Percentiles rank a stretch among this genome's conserved stretches.
Conservation (phyloP, 2,113 vertebrate species). For the Serilophus lunatus region DNA sequence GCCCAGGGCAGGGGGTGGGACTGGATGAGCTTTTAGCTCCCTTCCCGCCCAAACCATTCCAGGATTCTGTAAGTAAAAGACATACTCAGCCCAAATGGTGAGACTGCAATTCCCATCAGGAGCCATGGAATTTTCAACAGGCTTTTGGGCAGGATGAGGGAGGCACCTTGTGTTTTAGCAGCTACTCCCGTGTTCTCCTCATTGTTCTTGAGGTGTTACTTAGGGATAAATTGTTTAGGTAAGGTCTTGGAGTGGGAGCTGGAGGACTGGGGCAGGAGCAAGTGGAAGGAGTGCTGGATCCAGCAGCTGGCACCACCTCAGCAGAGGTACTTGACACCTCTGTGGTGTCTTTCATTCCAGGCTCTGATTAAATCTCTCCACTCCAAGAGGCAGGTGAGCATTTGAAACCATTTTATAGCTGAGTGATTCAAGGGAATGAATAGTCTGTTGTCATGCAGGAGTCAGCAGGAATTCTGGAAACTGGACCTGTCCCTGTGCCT, state of each 20-base stretch:
- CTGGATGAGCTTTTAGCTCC: rapidly evolving
- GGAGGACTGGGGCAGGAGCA: neutral
- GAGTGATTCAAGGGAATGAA: constrained; percentile 25
- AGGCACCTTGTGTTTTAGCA: neutral
- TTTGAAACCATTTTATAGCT: constrained; percentile 20
- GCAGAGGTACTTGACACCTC: neutral
- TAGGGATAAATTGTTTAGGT: neutral
- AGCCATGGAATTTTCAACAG: neutral
- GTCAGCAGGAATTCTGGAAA: constrained; percentile 31
- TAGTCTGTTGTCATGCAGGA: neutral
- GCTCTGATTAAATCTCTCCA: constrained; percentile 28
- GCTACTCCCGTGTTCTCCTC: neutral
- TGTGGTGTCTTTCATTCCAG: constrained; percentile 34
- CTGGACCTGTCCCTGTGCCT: neutral
- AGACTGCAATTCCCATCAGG: neutral
- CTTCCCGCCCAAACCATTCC: neutral
- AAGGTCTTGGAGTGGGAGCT: neutral
- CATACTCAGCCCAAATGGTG: neutral
- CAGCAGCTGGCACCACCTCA: neutral
- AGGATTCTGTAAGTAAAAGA: neutral
- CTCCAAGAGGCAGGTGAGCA: neutral
- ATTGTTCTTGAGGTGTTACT: rapidly evolving
- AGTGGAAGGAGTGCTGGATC: neutral
- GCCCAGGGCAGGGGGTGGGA: neutral
- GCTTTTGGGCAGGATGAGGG: neutral